phyloP scores from a whole-genome alignment of 2,888 invertebrate genomes.

The Dolichomitus sp. region DNA sequence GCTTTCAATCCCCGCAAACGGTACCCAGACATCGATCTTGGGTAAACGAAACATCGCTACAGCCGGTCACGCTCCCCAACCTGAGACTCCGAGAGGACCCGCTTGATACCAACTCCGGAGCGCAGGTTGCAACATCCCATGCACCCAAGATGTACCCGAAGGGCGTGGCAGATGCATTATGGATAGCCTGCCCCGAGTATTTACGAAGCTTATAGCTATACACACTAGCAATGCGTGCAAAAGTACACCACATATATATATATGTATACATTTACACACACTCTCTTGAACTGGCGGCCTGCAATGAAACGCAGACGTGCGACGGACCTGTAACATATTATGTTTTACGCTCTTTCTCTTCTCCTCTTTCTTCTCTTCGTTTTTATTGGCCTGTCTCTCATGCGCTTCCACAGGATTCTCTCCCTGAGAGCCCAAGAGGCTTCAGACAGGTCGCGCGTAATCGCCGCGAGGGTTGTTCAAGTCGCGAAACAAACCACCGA shows the following conservation, averaged over 20 bases:
- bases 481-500: slow-evolving; percentile 40
- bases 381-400: slow-evolving; percentile 53
- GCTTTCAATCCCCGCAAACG: background rate
- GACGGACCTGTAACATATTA: slow-evolving; percentile 71
- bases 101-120: slow-evolving; percentile 54
- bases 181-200: slow-evolving; percentile 70
- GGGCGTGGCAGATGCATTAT: slow-evolving; percentile 75
- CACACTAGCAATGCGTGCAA: slow-evolving; percentile 9
- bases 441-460: slow-evolving; percentile 30
- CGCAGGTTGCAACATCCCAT: slow-evolving; percentile 63
- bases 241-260: slow-evolving; percentile 7
- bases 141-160: slow-evolving; percentile 64
- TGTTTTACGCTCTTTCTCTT: slow-evolving; percentile 69
- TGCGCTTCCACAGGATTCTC: background rate
- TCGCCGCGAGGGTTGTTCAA: slow-evolving; percentile 24
- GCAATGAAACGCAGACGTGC: slow-evolving; percentile 68
- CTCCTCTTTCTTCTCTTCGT: slow-evolving; percentile 41
- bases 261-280: slow-evolving; percentile 37
- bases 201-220: slow-evolving; percentile 66
- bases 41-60: slow-evolving; percentile 49
- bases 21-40: background rate
- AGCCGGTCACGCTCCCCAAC: slow-evolving; percentile 57
- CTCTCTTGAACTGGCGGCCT: slow-evolving; percentile 55
- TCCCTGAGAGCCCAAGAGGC: background rate
- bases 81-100: slow-evolving; percentile 12